Evolutionary conservation across 2,797 vertebrate species (phyloP).

Genomic region (Oophaga sylvatica): DNA sequence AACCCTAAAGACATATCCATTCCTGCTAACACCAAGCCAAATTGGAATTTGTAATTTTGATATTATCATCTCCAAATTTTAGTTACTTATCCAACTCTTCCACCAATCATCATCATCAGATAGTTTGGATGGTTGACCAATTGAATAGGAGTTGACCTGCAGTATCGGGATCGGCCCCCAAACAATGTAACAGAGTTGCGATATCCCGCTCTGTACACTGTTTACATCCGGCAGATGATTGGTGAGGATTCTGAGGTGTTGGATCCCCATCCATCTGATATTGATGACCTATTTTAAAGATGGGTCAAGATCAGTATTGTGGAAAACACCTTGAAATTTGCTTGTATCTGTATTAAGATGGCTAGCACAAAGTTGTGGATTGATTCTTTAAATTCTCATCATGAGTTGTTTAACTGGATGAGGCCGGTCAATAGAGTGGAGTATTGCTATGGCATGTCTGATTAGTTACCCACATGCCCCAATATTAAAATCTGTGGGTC

Average conservation of each 20-base stretch:
- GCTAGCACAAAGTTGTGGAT: neutral
- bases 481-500: conserved; percentile 14
- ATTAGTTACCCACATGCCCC: neutral
- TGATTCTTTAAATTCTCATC: conserved; percentile 4
- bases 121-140: neutral
- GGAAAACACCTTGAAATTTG: too few species aligned
- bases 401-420: neutral
- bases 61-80: neutral
- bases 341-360: neutral
- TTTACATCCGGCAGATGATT: too few species aligned
- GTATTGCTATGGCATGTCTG: neutral
- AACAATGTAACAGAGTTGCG: too few species aligned
- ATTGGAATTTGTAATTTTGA: neutral
- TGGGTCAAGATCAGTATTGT: too few species aligned
- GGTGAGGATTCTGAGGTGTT: too few species aligned
- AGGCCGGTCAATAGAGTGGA: conserved; percentile 9
- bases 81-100: neutral
- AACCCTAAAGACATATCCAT: neutral
- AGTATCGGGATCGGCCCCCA: too few species aligned
- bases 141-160: too few species aligned
- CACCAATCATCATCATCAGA: neutral
- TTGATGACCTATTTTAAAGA: too few species aligned
- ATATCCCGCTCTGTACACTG: too few species aligned
- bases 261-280: too few species aligned
- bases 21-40: neutral